phyloP scores from a whole-genome alignment of 2,113 vertebrate species.

The Atrichornis clamosus region DNA sequence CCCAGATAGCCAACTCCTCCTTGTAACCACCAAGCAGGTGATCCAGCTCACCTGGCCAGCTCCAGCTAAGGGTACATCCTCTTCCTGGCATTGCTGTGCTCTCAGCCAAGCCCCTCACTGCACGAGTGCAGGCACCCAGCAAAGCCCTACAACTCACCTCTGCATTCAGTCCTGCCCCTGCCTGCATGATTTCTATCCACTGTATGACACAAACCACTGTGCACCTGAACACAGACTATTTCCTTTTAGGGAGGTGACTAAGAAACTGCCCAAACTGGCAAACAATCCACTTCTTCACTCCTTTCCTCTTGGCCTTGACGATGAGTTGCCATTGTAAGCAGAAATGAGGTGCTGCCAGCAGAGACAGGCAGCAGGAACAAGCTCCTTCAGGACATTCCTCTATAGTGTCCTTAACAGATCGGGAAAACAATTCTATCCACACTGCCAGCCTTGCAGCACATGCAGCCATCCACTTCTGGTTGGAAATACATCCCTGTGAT shows the following conservation, averaged over 20 bases:
- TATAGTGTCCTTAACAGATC: background rate
- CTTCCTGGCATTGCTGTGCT: background rate
- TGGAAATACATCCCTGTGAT: background rate
- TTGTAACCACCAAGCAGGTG: background rate
- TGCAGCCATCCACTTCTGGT: background rate
- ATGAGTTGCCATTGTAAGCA: background rate
- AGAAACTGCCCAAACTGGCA: background rate
- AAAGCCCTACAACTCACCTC: background rate
- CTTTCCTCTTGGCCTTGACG: background rate
- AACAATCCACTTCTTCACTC: background rate
- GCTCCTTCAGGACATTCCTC: background rate
- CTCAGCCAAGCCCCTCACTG: background rate
- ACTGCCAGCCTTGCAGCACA: background rate
- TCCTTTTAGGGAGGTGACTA: background rate
- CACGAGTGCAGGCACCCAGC: background rate
- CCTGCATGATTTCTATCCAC: background rate
- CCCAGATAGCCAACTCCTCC: background rate
- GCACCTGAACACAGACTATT: background rate
- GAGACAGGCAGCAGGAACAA: background rate
- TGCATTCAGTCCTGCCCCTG: rapidly evolving
- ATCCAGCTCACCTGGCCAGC: background rate
- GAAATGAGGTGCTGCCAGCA: background rate
- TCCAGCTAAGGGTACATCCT: background rate
- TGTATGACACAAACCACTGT: background rate
- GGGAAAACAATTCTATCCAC: background rate